Evolutionary conservation across 2,113 vertebrate genomes (phyloP).

Genomic region (Macrotus californicus): DNA sequence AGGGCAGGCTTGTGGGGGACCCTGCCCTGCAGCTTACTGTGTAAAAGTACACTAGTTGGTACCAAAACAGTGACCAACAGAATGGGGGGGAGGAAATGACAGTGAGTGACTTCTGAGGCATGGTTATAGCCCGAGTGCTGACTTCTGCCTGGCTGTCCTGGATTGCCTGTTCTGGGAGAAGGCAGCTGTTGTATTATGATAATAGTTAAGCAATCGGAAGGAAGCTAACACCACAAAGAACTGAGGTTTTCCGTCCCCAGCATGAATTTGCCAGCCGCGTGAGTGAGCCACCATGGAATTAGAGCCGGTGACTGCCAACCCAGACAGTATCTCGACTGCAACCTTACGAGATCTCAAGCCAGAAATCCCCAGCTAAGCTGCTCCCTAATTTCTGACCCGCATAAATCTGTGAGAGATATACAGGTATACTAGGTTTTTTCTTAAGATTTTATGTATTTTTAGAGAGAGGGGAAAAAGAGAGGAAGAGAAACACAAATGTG

Average conservation of each 20-base stretch:
- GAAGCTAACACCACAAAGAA: neutral
- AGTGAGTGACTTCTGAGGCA: neutral
- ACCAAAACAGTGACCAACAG: neutral
- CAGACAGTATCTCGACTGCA: neutral
- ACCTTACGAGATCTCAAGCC: neutral
- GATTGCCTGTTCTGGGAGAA: neutral
- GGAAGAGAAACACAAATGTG: no score
- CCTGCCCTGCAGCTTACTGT: neutral
- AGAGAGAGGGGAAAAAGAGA: no score
- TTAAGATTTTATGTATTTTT: no score
- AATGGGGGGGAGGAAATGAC: neutral
- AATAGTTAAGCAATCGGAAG: neutral
- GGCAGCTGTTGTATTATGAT: neutral
- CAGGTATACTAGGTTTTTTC: neutral
- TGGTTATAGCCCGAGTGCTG: neutral
- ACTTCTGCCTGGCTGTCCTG: neutral
- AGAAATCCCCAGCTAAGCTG: neutral
- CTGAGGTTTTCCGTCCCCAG: neutral
- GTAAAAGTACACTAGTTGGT: neutral
- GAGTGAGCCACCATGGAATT: neutral
- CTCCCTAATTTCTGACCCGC: neutral
- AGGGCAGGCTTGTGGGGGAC: neutral
- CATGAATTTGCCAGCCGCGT: neutral
- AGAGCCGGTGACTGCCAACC: neutral
- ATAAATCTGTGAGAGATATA: neutral